phyloP scores from a whole-genome alignment of 2,888 invertebrate species.

The Orthonevra nobilis region DNA sequence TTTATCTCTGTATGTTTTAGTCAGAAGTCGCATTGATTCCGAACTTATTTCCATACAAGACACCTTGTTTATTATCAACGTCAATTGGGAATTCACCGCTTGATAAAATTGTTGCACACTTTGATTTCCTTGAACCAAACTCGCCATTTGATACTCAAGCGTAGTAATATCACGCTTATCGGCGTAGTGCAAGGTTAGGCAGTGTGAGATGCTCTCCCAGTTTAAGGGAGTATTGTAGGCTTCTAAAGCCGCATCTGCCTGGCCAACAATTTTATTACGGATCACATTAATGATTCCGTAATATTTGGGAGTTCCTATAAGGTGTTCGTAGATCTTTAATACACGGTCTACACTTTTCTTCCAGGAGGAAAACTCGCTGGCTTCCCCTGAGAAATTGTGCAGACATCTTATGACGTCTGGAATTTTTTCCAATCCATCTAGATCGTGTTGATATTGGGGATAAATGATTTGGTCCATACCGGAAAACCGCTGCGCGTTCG shows the following conservation, averaged over 20 bases:
- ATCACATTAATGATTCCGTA: slow-evolving; percentile 28
- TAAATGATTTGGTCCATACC: slow-evolving; percentile 6
- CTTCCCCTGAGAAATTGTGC: slow-evolving; percentile 9
- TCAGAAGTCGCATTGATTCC: background rate
- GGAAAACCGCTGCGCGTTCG: slow-evolving; percentile 6
- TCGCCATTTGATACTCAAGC: slow-evolving; percentile 26
- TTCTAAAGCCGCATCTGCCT: slow-evolving; percentile 28
- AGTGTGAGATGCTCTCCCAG: slow-evolving; percentile 37
- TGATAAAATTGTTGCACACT: slow-evolving; percentile 18
- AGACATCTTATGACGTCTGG: slow-evolving; percentile 20
- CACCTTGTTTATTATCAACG: slow-evolving; percentile 31
- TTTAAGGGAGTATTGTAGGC: slow-evolving; percentile 18
- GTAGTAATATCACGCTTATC: slow-evolving; percentile 35
- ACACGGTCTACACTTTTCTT: slow-evolving; percentile 30
- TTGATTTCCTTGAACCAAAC: slow-evolving; percentile 10
- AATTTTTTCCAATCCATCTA: slow-evolving; percentile 9
- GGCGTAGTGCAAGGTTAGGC: slow-evolving; percentile 31
- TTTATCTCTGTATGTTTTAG: slow-evolving; percentile 25
- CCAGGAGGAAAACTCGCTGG: slow-evolving; percentile 35
- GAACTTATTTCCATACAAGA: slow-evolving; percentile 26
- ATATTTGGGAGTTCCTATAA: slow-evolving; percentile 17
- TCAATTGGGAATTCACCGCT: slow-evolving; percentile 19
- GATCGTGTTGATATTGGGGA: background rate
- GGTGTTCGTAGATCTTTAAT: slow-evolving; percentile 7
- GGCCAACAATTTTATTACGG: slow-evolving; percentile 29